Evolutionary conservation across 2,888 invertebrate genomes (phyloP).

Genomic region (Dryadula phaetusa): DNA sequence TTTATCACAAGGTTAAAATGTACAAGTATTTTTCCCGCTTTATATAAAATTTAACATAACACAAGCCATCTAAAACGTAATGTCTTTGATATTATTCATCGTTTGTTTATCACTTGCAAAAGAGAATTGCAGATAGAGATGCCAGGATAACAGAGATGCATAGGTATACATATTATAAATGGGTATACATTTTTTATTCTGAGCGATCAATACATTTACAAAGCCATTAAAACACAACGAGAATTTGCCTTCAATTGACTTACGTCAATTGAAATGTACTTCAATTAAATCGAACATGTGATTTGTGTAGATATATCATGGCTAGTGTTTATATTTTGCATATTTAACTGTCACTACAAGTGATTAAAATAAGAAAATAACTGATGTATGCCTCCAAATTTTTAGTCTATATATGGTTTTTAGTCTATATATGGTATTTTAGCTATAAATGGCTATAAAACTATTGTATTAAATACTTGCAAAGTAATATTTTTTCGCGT

Average conservation of each 20-base stretch:
- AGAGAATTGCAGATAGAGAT: neutral
- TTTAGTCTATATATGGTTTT: too few relatives aligned
- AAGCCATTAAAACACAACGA: conserved; percentile 12
- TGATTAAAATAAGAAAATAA: too few relatives aligned
- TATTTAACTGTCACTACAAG: neutral
- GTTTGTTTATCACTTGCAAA: neutral
- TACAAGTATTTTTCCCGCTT: neutral
- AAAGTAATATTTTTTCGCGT: conserved; percentile 18
- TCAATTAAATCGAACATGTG: conserved; percentile 20
- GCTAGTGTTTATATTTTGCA: neutral
- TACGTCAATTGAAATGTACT: conserved; percentile 23
- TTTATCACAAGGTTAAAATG: neutral
- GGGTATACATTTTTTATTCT: neutral
- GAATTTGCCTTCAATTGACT: conserved; percentile 17
- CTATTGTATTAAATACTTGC: neutral
- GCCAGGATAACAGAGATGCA: neutral
- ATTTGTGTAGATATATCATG: neutral
- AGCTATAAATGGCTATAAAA: too few relatives aligned
- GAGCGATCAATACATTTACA: neutral
- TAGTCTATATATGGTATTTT: too few relatives aligned
- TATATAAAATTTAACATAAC: neutral
- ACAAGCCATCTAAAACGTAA: neutral
- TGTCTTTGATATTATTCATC: neutral
- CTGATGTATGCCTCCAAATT: too few relatives aligned
- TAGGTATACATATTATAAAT: neutral